A percentile compares a stretch with the other conserved stretches of the same genome.
Evolutionary conservation across 2,113 vertebrate species (phyloP).

Genomic region (Calonectris borealis): DNA sequence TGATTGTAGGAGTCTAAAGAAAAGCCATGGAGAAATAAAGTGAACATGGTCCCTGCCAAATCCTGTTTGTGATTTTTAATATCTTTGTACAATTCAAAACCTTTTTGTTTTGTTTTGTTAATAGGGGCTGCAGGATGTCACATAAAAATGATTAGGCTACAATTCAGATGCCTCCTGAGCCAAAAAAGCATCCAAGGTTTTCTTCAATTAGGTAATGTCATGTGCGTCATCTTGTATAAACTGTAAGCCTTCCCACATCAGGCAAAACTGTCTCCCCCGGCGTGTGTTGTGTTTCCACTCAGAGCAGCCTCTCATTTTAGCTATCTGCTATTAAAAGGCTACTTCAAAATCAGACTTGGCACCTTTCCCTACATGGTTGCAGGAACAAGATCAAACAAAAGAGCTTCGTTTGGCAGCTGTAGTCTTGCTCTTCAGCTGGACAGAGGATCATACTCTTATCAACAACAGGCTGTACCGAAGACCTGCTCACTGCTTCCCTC

Average conservation of each 20-base stretch:
- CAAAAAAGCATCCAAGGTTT: background rate
- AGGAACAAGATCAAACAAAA: constrained; percentile 33
- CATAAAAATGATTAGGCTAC: background rate
- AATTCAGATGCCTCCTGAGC: background rate
- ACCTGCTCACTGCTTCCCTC: background rate
- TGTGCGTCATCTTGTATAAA: background rate
- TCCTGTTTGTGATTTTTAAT: background rate
- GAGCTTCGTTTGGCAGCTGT: background rate
- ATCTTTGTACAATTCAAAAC: background rate
- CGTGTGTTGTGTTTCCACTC: background rate
- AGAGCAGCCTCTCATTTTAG: constrained; percentile 23
- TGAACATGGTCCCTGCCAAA: background rate
- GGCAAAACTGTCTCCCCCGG: background rate
- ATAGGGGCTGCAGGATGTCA: background rate
- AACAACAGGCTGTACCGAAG: background rate
- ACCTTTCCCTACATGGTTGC: background rate
- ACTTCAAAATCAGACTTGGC: constrained; percentile 12
- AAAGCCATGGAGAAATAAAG: background rate
- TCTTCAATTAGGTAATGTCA: background rate
- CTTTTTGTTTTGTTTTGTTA: background rate
- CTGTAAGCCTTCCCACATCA: background rate
- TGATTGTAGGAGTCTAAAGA: background rate
- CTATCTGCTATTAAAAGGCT: constrained; percentile 26
- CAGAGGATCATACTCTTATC: background rate
- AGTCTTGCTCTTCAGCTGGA: background rate